These are phyloP conservation scores for Avahi laniger DNA, from an alignment of 2,797 vertebrate species.

Conservation along the genomic window DNA sequence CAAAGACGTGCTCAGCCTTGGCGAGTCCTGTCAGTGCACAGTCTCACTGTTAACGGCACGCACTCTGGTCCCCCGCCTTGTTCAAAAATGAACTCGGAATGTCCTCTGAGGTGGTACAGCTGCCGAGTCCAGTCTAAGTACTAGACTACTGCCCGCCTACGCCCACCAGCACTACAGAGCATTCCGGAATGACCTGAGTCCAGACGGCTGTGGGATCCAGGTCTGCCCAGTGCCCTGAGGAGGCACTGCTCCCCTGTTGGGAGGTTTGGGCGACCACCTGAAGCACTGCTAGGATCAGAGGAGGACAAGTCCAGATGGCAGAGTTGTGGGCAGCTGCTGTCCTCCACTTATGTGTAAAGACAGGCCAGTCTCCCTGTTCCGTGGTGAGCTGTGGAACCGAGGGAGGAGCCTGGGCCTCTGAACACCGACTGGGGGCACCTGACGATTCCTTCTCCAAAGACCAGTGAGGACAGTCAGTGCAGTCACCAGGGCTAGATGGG, in stretches of 20 bases:
- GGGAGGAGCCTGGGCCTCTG: background rate
- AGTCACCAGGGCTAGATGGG: background rate
- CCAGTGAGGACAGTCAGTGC: background rate
- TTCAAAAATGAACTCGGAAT: background rate
- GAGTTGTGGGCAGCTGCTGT: background rate
- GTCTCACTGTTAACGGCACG: background rate
- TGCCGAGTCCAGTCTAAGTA: background rate
- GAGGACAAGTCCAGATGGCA: background rate
- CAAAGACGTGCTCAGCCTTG: accelerated
- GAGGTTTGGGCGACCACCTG: background rate
- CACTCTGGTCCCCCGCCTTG: background rate
- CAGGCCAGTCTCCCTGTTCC: background rate
- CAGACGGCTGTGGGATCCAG: background rate
- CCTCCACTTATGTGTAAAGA: background rate
- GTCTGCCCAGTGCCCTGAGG: background rate
- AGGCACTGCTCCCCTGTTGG: background rate
- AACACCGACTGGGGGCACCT: background rate
- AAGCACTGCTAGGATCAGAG: background rate
- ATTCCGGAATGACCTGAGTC: background rate
- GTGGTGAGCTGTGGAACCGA: no score
- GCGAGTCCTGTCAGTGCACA: background rate
- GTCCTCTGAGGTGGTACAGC: background rate
- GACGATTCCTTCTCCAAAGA: background rate
- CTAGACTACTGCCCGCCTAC: no score
- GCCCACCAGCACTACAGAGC: background rate